These are phyloP conservation scores for Acyrthosiphon pisum DNA, from an alignment of 1,140 invertebrate species.

Conservation along the genomic window DNA sequence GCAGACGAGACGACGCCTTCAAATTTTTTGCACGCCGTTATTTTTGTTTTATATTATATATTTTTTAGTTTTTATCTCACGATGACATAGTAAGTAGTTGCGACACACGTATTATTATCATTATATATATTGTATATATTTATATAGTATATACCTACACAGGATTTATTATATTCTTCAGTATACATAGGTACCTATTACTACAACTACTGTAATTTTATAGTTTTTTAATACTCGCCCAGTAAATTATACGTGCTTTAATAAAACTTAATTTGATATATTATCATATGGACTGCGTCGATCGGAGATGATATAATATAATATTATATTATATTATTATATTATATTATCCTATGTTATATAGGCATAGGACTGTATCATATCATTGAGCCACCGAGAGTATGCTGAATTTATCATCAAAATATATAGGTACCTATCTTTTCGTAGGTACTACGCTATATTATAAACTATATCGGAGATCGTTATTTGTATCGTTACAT, in stretches of 20 bases:
- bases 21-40: not conserved
- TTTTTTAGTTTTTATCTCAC: not conserved
- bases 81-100: not conserved
- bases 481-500: not conserved
- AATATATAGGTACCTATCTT: not conserved
- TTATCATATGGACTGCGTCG: too few relatives aligned
- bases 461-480: not conserved
- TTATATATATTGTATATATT: not conserved
- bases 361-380: not conserved
- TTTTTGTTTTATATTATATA: not conserved
- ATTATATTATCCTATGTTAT: too few relatives aligned
- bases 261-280: not conserved
- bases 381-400: not conserved
- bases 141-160: not conserved
- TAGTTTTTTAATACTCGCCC: not conserved
- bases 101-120: not conserved
- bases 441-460: not conserved
- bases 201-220: too few relatives aligned
- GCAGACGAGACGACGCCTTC: slow-evolving; percentile 47
- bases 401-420: not conserved
- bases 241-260: not conserved
- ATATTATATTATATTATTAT: not conserved
- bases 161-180: not conserved
- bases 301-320: not conserved
- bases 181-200: not conserved